Evolutionary conservation across 1,140 invertebrate species (phyloP).

Genomic region (Nephotettix cincticeps): DNA sequence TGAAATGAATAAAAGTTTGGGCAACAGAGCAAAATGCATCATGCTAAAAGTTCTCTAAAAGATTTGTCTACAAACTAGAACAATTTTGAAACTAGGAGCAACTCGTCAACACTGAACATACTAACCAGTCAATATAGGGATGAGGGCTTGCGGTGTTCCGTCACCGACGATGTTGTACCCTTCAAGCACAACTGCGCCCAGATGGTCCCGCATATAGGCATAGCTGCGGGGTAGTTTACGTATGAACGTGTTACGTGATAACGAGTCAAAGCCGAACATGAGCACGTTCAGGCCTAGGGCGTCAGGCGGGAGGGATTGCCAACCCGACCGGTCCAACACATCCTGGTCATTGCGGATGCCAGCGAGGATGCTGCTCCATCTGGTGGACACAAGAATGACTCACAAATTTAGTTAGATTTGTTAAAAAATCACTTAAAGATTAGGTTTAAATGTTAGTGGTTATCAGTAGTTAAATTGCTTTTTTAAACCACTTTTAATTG

Average conservation of each 20-base stretch:
- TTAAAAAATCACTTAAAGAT: no score
- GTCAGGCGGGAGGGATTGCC: slow-evolving; percentile 53
- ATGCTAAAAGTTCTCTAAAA: no score
- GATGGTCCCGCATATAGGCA: slow-evolving; percentile 65
- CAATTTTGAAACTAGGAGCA: no score
- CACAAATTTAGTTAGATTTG: no score
- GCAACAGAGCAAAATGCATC: no score
- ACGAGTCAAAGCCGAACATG: slow-evolving; percentile 90
- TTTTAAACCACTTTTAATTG: no score
- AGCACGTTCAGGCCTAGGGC: slow-evolving; percentile 70
- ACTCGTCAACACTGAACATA: neutral
- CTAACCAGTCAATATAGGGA: slow-evolving; percentile 82
- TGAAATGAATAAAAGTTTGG: no score
- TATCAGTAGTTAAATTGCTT: no score
- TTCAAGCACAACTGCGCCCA: slow-evolving; percentile 70
- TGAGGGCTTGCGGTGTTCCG: slow-evolving; percentile 89
- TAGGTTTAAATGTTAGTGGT: no score
- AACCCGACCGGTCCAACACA: slow-evolving; percentile 49
- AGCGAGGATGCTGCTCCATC: slow-evolving; percentile 59
- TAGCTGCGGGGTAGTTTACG: slow-evolving; percentile 82
- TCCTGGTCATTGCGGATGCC: slow-evolving; percentile 55
- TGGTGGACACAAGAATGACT: slow-evolving; percentile 39
- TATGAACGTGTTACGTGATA: slow-evolving; percentile 84
- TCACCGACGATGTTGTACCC: slow-evolving; percentile 93
- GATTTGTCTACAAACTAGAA: no score